A percentile compares a stretch with the other conserved stretches of the same genome.
These are phyloP conservation scores for Donacobius atricapilla DNA, from an alignment of 2,113 vertebrate genomes.

Conservation along the genomic window DNA sequence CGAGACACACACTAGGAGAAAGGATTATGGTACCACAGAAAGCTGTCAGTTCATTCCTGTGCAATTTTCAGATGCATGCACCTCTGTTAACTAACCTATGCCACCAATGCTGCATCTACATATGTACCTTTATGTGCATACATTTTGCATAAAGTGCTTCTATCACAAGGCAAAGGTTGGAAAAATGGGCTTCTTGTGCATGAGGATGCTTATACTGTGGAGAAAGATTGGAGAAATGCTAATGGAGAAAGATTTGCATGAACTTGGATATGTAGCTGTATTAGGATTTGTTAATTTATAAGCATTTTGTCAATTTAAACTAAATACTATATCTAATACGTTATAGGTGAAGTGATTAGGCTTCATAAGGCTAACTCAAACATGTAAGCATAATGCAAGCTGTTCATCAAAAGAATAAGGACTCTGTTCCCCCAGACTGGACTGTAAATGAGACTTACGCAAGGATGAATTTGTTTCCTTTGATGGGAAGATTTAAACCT, in stretches of 20 bases:
- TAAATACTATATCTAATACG: not conserved
- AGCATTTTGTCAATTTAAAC: not conserved
- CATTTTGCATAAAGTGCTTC: not conserved
- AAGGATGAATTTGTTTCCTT: not conserved
- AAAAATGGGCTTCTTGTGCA: not conserved
- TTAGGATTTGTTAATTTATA: not conserved
- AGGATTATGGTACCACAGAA: not conserved
- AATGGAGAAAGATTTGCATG: not conserved
- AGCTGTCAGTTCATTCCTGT: not conserved
- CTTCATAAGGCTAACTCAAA: not conserved
- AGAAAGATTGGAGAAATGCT: no score
- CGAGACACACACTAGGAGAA: accelerated
- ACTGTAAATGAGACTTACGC: accelerated
- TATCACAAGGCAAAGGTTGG: not conserved
- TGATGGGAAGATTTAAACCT: not conserved
- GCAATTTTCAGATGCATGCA: not conserved
- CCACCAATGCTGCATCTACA: not conserved
- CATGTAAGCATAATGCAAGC: not conserved
- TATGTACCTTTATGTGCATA: not conserved
- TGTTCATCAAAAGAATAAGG: not conserved
- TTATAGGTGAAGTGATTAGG: not conserved
- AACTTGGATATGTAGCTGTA: not conserved
- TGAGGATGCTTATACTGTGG: not conserved
- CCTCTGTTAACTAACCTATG: not conserved
- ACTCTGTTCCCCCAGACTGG: not conserved